Evolutionary conservation across 2,888 invertebrate genomes (phyloP).

Genomic region (Apotomis turbidana): DNA sequence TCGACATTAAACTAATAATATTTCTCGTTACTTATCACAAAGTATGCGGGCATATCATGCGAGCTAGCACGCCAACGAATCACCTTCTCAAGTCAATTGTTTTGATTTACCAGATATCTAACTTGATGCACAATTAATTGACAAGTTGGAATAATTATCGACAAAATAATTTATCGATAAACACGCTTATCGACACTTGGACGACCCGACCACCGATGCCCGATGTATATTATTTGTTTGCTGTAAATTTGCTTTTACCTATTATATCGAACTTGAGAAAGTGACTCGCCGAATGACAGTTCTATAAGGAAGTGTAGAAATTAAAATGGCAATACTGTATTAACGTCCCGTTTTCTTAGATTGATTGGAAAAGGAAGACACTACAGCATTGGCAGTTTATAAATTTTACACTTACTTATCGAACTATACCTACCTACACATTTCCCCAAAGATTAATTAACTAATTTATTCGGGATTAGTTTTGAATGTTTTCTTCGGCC

Average conservation of each 20-base stretch:
- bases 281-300: not conserved
- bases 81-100: conserved; percentile 2
- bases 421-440: not conserved
- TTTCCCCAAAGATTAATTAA: not conserved
- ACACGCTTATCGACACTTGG: too few relatives aligned
- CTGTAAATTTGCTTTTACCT: not conserved
- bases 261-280: conserved; percentile 9
- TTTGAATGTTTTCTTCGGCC: not conserved
- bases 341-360: too few relatives aligned
- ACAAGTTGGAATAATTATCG: not conserved
- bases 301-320: too few relatives aligned
- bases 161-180: too few relatives aligned
- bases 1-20: conserved; percentile 36
- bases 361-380: too few relatives aligned
- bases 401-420: too few relatives aligned
- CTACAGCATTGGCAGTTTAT: too few relatives aligned
- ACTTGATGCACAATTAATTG: too few relatives aligned
- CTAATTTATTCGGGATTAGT: not conserved
- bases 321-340: too few relatives aligned
- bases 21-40: conserved; percentile 39
- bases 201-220: too few relatives aligned
- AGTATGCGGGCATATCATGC: conserved; percentile 24
- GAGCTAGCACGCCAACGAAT: not conserved
- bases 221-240: too few relatives aligned
- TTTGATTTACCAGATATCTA: too few relatives aligned